Percentiles rank a stretch among this genome's conserved stretches.
Evolutionary conservation across 1,140 invertebrate genomes (phyloP).

Genomic region (Phymastichus coffea): DNA sequence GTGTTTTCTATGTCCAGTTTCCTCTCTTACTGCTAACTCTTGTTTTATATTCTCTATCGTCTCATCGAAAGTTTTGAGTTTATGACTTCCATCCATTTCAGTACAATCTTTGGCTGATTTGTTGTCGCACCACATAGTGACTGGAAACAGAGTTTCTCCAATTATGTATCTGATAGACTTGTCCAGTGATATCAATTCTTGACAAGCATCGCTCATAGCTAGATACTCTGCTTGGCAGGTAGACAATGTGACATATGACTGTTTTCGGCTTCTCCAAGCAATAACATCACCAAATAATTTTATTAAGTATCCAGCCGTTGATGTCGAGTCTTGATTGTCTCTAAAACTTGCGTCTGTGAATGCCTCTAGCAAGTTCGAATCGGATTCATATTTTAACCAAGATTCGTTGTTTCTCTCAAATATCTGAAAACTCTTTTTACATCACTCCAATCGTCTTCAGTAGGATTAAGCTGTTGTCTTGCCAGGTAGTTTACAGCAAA

Average conservation of each 20-base stretch:
- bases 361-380: constrained; percentile 23
- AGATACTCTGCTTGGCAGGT: constrained; percentile 42
- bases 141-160: constrained; percentile 12
- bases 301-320: constrained; percentile 10
- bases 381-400: constrained; percentile 15
- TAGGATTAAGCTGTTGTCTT: constrained; percentile 33
- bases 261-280: constrained; percentile 35
- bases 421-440: constrained; percentile 39
- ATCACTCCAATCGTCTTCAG: constrained; percentile 34
- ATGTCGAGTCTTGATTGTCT: constrained; percentile 10
- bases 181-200: constrained; percentile 36
- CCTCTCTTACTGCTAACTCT: constrained; percentile 27
- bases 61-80: constrained; percentile 22
- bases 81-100: constrained; percentile 17
- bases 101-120: constrained; percentile 7
- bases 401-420: constrained; percentile 32
- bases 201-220: constrained; percentile 32
- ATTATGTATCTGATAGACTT: constrained; percentile 22
- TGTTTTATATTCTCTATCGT: constrained; percentile 29
- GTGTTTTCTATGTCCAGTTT: constrained; percentile 25
- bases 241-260: constrained; percentile 35
- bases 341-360: constrained; percentile 30
- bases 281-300: constrained; percentile 31
- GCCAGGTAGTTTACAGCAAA: constrained; percentile 41
- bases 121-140: constrained; percentile 21